A percentile compares a stretch with the other conserved stretches of the same genome.
Evolutionary conservation across 2,888 invertebrate genomes (phyloP).

Genomic region (Microctonus brassicae): DNA sequence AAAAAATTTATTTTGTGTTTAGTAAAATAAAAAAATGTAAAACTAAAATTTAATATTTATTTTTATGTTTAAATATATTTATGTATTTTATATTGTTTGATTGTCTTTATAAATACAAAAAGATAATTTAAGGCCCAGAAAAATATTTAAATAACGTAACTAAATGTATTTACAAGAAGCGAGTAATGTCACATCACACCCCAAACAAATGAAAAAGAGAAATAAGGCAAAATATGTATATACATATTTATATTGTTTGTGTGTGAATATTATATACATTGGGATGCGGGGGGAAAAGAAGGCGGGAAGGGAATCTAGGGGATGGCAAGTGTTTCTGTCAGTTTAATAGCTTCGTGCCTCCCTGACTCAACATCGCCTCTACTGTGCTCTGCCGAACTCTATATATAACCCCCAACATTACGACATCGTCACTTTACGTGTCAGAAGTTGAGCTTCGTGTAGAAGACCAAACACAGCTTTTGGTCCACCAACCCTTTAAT

Average conservation of each 20-base stretch:
- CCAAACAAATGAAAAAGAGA: slow-evolving; percentile 43
- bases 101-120: slow-evolving; percentile 56
- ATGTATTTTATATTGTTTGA: no score
- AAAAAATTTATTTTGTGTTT: no score
- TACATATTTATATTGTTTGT: no score
- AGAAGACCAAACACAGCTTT: not conserved
- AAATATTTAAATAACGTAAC: slow-evolving; percentile 58
- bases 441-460: slow-evolving; percentile 62
- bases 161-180: slow-evolving; percentile 49
- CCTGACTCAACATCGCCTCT: slow-evolving; percentile 25
- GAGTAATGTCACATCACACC: slow-evolving; percentile 45
- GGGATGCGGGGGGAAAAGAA: slow-evolving; percentile 38
- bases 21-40: no score
- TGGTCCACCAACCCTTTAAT: slow-evolving; percentile 23
- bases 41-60: no score
- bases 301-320: slow-evolving; percentile 53
- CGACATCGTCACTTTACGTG: slow-evolving; percentile 68
- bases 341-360: slow-evolving; percentile 69
- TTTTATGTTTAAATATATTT: no score
- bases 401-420: slow-evolving; percentile 56
- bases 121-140: slow-evolving; percentile 39
- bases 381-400: slow-evolving; percentile 37
- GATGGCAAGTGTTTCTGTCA: slow-evolving; percentile 69
- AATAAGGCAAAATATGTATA: slow-evolving; percentile 33
- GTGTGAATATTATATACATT: slow-evolving; percentile 33